phyloP scores from a whole-genome alignment of 2,888 invertebrate genomes.

The Eupithecia subumbrata region DNA sequence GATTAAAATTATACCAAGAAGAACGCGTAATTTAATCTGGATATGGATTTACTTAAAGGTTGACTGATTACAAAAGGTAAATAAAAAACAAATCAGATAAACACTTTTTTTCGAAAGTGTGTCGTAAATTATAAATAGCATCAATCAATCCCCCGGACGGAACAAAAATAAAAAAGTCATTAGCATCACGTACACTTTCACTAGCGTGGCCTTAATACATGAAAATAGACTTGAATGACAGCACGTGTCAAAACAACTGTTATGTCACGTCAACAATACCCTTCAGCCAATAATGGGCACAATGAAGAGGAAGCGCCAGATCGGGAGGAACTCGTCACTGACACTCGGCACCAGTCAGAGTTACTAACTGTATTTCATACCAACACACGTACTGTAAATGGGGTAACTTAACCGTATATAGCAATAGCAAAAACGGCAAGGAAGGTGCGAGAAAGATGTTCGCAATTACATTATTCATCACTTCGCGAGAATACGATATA shows the following conservation, averaged over 20 bases:
- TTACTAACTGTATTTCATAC: slow-evolving; percentile 51
- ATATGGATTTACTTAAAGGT: background rate
- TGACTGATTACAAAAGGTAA: background rate
- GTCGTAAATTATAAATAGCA: slow-evolving; percentile 31
- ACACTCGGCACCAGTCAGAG: slow-evolving; percentile 11
- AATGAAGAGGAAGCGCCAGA: slow-evolving; percentile 51
- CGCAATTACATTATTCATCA: slow-evolving; percentile 63
- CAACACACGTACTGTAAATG: slow-evolving; percentile 30
- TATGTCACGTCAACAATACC: slow-evolving; percentile 43
- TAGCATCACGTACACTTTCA: slow-evolving; percentile 40
- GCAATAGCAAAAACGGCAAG: slow-evolving; percentile 51
- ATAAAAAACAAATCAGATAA: background rate
- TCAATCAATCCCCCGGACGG: slow-evolving; percentile 33
- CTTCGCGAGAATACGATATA: slow-evolving; percentile 55
- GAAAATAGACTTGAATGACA: slow-evolving; percentile 39
- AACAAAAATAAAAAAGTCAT: slow-evolving; percentile 37
- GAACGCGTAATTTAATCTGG: slow-evolving; percentile 4
- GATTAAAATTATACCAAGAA: background rate
- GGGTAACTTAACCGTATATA: slow-evolving; percentile 46
- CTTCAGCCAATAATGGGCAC: slow-evolving; percentile 44
- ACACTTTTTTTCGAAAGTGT: background rate
- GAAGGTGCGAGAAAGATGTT: slow-evolving; percentile 52
- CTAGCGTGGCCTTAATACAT: slow-evolving; percentile 37
- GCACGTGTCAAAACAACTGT: slow-evolving; percentile 43
- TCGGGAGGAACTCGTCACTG: background rate